Conservation (phyloP, 2,888 invertebrate species). For the Morinoia aosen region DNA sequence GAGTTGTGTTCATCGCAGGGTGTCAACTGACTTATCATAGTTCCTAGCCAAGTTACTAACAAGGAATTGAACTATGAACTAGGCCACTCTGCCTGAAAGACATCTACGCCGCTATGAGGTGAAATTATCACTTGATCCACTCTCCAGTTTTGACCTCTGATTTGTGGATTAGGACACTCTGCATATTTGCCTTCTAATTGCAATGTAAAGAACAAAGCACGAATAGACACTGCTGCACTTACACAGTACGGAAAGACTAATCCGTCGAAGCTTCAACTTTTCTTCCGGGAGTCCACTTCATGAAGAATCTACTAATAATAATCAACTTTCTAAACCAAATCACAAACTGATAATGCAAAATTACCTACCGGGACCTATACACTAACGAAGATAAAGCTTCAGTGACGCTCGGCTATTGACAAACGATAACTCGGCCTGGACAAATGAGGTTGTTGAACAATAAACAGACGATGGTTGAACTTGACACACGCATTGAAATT, state of each 20-base stretch:
- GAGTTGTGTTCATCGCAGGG: no score
- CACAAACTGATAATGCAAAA: constrained; percentile 50
- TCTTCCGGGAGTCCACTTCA: background rate
- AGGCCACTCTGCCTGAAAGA: no score
- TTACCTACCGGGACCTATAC: constrained; percentile 35
- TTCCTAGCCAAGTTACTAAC: no score
- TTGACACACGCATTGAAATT: no score
- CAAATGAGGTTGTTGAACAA: background rate
- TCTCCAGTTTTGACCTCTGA: no score
- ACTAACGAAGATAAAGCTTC: constrained; percentile 19
- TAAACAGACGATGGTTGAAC: background rate
- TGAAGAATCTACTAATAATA: background rate
- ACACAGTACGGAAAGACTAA: background rate
- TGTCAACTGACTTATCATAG: no score
- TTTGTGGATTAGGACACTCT: no score
- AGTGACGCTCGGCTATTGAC: background rate
- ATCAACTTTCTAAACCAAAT: constrained; percentile 29
- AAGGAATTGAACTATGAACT: no score
- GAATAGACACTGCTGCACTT: background rate
- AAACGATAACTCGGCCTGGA: background rate
- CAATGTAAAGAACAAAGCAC: background rate
- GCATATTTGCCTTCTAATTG: background rate
- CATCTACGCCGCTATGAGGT: no score
- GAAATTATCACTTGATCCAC: no score
- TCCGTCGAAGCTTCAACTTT: background rate